Evolutionary conservation across 2,113 vertebrate genomes (phyloP), one percentile per base, ranked within the genome.

Genomic region (Andinoacara biseriatus): DNA sequence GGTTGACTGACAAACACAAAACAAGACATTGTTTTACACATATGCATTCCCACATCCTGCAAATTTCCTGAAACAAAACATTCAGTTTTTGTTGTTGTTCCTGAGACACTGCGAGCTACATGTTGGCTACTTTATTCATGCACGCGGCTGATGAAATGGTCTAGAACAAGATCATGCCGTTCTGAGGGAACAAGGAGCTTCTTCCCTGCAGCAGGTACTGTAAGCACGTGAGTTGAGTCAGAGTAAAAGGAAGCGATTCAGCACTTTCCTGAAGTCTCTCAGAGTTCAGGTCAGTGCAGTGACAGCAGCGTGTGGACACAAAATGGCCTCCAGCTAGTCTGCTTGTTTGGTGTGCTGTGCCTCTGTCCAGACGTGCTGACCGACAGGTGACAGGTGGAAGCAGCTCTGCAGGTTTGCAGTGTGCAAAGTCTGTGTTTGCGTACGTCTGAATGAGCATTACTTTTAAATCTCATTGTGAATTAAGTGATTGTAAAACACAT

Each of bases 271-370:
- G 79, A 76, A 86, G 80, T 78, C 60, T 79, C 58, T 83, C 60
- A 15, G 62, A 80, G 83, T 84, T 77, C 79, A 87, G 87, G 85
- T 89, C 87, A 83, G 60, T 6, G 83, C 76, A 76, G 79, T 63
- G 79, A 90, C 83, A 63, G 79, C 79, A 72, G 58, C 65, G 22
- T 43, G 84, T 76, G 86, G 88, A 85, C 79, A 79, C 82, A 88
- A 90, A 84, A 86, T 81, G 84, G 79, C 88, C 84, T 86, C 81
- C 74, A 63, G 84, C 78, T 26, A 38, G 35, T 74, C 46, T 31
- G 62, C 76, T 49, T 65, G 84, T 63, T 77, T 29, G 60, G 57
- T 72, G 81, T 77, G 69, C 29, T 33, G 80, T 11, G 2, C 11
- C 46, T 76, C n/a, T 4, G 18, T 17, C 40, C 67, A 52, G 69